Percentiles rank a stretch among this genome's conserved stretches.
Conservation (phyloP, 2,888 invertebrate species). For the Latrodectus hesperus region DNA sequence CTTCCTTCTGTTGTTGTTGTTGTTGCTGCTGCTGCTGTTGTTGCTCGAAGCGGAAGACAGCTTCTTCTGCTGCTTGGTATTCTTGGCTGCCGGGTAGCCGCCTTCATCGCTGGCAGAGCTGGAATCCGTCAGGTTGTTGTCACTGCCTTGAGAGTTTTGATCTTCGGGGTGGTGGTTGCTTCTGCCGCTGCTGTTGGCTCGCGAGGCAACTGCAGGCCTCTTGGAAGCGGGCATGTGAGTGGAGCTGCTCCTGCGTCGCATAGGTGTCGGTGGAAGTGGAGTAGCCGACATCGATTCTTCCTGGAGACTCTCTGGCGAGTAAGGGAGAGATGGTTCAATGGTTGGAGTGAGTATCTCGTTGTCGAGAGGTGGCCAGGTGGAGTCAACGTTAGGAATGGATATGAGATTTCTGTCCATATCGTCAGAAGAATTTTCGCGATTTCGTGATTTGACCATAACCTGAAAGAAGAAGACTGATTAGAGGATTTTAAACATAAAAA, state of each 20-base stretch:
- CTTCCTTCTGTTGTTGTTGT: constrained; percentile 76
- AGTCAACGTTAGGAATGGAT: constrained; percentile 38
- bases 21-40: not conserved
- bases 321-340: constrained; percentile 50
- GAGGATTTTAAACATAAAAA: too few species aligned
- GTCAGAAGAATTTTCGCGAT: constrained; percentile 40
- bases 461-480: not conserved
- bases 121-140: constrained; percentile 69
- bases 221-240: constrained; percentile 14
- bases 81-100: constrained; percentile 14
- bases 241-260: constrained; percentile 35
- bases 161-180: constrained; percentile 28
- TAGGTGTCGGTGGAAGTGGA: not conserved
- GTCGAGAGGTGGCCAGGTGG: constrained; percentile 57
- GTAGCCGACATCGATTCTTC: constrained; percentile 35
- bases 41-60: constrained; percentile 18
- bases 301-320: constrained; percentile 45
- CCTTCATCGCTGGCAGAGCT: constrained; percentile 66
- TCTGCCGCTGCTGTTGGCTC: not conserved
- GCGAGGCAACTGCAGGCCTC: not conserved
- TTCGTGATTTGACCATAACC: constrained; percentile 68
- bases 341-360: constrained; percentile 48
- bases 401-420: constrained; percentile 56
- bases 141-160: constrained; percentile 59
- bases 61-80: constrained; percentile 51